phyloP scores from a whole-genome alignment of 2,797 vertebrate species.

The Petrocephalus sullivani region DNA sequence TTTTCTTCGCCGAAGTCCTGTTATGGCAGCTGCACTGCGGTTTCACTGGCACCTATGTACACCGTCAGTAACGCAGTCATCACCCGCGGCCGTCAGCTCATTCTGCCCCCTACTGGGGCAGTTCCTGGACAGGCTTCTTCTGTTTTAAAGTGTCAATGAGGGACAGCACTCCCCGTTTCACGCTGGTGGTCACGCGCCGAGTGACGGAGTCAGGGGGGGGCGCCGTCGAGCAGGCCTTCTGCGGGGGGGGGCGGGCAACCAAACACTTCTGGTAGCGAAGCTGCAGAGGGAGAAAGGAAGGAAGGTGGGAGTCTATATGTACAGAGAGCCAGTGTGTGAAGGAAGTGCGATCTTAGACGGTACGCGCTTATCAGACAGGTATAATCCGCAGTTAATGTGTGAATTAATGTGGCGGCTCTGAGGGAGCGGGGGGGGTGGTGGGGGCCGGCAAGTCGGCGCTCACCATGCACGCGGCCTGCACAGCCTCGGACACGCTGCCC shows the following conservation, averaged over 20 bases:
- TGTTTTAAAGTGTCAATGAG: slow-evolving; percentile 99
- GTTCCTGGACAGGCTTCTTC: slow-evolving; percentile 83
- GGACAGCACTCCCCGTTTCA: slow-evolving; percentile 89
- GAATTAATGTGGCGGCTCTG: neutral
- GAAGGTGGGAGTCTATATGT: neutral
- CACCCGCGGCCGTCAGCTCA: neutral
- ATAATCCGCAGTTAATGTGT: neutral
- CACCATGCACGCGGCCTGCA: slow-evolving; percentile 96
- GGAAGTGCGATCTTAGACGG: neutral
- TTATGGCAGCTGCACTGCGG: slow-evolving; percentile 33
- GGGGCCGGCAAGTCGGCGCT: slow-evolving; percentile 38
- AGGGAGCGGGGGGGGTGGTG: neutral
- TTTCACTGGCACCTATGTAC: slow-evolving; percentile 56
- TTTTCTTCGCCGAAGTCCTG: slow-evolving; percentile 23
- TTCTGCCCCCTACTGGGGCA: slow-evolving; percentile 65
- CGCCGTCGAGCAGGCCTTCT: slow-evolving; percentile 76
- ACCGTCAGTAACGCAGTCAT: slow-evolving; percentile 48
- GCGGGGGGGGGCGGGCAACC: slow-evolving; percentile 86
- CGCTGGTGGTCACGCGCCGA: slow-evolving; percentile 89
- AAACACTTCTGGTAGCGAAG: slow-evolving; percentile 97
- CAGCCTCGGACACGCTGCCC: slow-evolving; percentile 85
- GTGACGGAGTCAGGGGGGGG: slow-evolving; percentile 81
- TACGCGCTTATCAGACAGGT: neutral
- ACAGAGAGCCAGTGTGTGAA: neutral
- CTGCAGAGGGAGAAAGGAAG: slow-evolving; percentile 52